Conservation (phyloP, 1,140 invertebrate species). For the Rhynchophorus ferrugineus region DNA sequence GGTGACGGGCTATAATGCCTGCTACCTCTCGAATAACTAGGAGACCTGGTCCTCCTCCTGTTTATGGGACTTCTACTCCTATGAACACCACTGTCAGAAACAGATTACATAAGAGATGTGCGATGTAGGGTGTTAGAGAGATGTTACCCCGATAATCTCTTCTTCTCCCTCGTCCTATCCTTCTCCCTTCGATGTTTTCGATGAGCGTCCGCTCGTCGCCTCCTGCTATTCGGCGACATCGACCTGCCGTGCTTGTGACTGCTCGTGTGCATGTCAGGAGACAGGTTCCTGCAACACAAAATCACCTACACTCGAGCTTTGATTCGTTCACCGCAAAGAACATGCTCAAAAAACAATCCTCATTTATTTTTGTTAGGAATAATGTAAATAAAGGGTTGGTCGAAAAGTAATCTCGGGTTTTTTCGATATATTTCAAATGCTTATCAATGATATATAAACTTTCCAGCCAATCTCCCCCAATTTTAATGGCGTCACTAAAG, state of each 20-base stretch:
- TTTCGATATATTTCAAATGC: too few species aligned
- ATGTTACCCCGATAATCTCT: conserved; percentile 30
- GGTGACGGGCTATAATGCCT: conserved; percentile 35
- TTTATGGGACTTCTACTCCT: conserved; percentile 29
- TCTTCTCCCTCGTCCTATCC: conserved; percentile 41
- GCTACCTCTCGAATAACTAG: conserved; percentile 27
- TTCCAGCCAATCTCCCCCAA: too few species aligned
- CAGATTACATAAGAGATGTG: too few species aligned
- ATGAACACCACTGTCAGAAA: not conserved
- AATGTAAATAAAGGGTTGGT: too few species aligned
- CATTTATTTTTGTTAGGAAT: too few species aligned
- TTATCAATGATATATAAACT: too few species aligned
- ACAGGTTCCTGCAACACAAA: conserved; percentile 8
- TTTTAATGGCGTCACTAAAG: too few species aligned
- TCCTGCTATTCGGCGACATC: conserved; percentile 37
- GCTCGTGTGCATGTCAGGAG: conserved; percentile 15
- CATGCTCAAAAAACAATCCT: not conserved
- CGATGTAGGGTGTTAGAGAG: too few species aligned
- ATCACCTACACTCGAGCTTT: not conserved
- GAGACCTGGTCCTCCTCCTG: conserved; percentile 40
- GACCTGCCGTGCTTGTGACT: conserved; percentile 25
- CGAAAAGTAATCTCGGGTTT: too few species aligned
- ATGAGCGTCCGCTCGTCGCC: conserved; percentile 38
- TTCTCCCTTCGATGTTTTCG: conserved; percentile 43
- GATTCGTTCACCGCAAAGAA: too few species aligned